phyloP scores from a whole-genome alignment of 2,797 vertebrate genomes.

The Eurystomus glaucurus region DNA sequence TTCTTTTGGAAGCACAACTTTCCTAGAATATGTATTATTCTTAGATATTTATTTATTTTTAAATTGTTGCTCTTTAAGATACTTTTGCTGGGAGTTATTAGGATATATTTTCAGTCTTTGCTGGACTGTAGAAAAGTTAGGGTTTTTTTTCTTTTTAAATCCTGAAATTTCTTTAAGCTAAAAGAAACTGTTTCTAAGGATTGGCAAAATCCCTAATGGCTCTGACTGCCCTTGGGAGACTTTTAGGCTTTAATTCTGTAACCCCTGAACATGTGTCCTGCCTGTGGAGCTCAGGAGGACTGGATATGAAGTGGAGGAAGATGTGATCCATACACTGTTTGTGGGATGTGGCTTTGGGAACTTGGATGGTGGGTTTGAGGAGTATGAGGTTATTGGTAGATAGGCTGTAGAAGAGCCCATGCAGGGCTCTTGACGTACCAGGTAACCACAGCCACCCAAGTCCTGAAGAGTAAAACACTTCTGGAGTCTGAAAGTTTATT shows the following conservation, averaged over 20 bases:
- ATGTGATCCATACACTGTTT: background rate
- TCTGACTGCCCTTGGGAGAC: background rate
- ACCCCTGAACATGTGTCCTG: background rate
- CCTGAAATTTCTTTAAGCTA: background rate
- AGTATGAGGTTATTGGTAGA: background rate
- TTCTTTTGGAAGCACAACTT: background rate
- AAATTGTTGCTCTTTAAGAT: background rate
- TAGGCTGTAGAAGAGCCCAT: background rate
- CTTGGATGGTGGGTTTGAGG: background rate
- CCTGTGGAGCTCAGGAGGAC: background rate
- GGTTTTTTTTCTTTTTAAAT: background rate
- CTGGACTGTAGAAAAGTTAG: background rate
- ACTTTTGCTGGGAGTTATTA: background rate
- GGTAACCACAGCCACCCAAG: background rate
- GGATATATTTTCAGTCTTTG: background rate
- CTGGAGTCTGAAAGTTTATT: background rate
- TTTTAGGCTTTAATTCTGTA: background rate
- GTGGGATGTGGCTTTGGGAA: background rate
- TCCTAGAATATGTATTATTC: conserved; percentile 11
- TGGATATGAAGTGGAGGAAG: background rate
- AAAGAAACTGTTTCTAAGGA: background rate
- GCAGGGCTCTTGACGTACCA: background rate
- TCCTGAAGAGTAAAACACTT: background rate
- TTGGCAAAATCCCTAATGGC: background rate
- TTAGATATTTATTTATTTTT: conserved; percentile 1